phyloP scores from a whole-genome alignment of 2,797 vertebrate genomes.

The Catamblyrhynchus diadema region DNA sequence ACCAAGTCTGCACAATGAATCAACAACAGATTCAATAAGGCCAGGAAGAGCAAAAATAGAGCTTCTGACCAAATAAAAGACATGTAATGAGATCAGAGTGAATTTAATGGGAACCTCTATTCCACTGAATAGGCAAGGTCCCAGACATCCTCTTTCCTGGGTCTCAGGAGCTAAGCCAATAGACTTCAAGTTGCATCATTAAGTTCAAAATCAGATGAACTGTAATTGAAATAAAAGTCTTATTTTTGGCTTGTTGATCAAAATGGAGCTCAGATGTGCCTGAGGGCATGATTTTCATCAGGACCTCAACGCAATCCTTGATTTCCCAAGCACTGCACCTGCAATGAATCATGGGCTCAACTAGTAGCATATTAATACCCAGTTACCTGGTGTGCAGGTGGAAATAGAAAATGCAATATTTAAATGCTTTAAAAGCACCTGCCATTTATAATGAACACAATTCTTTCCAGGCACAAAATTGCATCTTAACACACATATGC shows the following conservation, averaged over 20 bases:
- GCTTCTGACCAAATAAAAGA: slow-evolving; percentile 57
- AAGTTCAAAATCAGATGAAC: slow-evolving; percentile 64
- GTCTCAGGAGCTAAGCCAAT: slow-evolving; percentile 59
- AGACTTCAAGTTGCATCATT: slow-evolving; percentile 65
- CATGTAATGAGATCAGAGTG: slow-evolving; percentile 40
- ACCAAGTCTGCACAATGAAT: slow-evolving; percentile 44
- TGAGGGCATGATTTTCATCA: slow-evolving; percentile 68
- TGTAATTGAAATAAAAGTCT: slow-evolving; percentile 65
- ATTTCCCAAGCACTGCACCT: slow-evolving; percentile 67
- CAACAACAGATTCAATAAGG: slow-evolving; percentile 61
- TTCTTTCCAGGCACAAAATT: slow-evolving; percentile 52
- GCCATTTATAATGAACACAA: slow-evolving; percentile 55
- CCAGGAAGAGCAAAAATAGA: slow-evolving; percentile 61
- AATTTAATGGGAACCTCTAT: slow-evolving; percentile 54
- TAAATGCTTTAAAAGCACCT: slow-evolving; percentile 57
- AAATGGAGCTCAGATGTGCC: slow-evolving; percentile 61
- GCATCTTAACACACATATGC: slow-evolving; percentile 38
- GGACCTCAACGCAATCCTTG: slow-evolving; percentile 63
- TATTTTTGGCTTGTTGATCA: slow-evolving; percentile 57
- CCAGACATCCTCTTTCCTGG: slow-evolving; percentile 50
- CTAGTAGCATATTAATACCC: slow-evolving; percentile 63
- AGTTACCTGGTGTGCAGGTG: slow-evolving; percentile 62
- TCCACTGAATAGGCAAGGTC: slow-evolving; percentile 51
- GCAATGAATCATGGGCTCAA: slow-evolving; percentile 59
- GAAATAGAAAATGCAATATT: slow-evolving; percentile 57